Conservation (phyloP, 2,113 vertebrate species). For the Myotis brandtii region DNA sequence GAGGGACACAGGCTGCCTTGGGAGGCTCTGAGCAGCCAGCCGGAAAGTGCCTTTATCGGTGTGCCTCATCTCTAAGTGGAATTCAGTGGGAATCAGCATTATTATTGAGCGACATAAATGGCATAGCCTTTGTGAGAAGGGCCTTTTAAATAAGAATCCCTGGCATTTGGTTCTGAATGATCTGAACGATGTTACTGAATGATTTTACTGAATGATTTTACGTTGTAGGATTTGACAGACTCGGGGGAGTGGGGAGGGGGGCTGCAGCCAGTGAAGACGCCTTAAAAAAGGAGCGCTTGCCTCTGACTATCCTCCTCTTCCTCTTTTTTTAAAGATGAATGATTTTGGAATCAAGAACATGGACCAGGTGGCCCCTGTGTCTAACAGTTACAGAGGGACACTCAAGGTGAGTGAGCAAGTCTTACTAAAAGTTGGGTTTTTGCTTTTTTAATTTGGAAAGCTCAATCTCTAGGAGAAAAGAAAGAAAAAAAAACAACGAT, state of each 20-base stretch:
- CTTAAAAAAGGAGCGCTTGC: not conserved
- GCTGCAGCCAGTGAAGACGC: fast-evolving
- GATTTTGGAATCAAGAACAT: constrained; percentile 89
- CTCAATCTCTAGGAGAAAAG: not conserved
- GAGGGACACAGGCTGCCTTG: not conserved
- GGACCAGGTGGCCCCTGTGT: constrained; percentile 92
- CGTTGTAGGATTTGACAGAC: not conserved
- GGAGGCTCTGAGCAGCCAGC: not conserved
- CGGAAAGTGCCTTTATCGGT: not conserved
- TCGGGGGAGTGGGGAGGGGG: not conserved
- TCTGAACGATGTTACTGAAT: not conserved
- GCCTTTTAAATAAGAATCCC: not conserved
- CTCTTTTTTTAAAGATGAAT: constrained; percentile 85
- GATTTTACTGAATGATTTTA: not conserved
- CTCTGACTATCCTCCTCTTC: not conserved
- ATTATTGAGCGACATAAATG: not conserved
- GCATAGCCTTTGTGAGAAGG: not conserved
- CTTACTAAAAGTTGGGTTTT: not conserved
- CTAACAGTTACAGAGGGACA: constrained; percentile 85
- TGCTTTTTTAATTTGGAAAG: not conserved
- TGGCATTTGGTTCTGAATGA: not conserved
- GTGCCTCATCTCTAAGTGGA: not conserved
- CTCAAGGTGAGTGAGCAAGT: constrained; percentile 88
- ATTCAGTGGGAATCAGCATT: not conserved
- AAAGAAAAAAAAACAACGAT: not conserved